Evolutionary conservation across 2,797 vertebrate genomes (phyloP).

Genomic region (Clamator glandarius): DNA sequence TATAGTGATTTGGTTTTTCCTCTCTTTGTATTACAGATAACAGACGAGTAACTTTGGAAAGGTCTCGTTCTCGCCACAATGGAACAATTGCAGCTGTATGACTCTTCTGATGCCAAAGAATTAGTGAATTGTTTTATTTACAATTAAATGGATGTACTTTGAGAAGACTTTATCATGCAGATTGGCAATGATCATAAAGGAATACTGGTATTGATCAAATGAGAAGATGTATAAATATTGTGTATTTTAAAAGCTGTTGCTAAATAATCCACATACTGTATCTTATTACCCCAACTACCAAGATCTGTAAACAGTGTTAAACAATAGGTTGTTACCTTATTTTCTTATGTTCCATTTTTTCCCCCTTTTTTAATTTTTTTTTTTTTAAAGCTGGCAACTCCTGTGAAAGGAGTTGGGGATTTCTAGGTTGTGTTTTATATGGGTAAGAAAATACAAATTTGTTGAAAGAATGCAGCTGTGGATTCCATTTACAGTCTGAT

Average conservation of each 20-base stretch:
- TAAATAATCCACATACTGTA: slow-evolving; percentile 58
- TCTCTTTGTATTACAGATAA: slow-evolving; percentile 88
- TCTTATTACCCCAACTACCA: slow-evolving; percentile 59
- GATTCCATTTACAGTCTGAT: slow-evolving; percentile 51
- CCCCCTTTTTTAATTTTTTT: background rate
- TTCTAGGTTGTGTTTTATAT: slow-evolving; percentile 58
- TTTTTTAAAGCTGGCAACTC: slow-evolving; percentile 22
- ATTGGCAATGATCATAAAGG: slow-evolving; percentile 51
- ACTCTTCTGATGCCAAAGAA: slow-evolving; percentile 89
- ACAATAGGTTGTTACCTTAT: slow-evolving; percentile 57
- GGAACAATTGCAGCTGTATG: slow-evolving; percentile 87
- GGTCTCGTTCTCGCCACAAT: slow-evolving; percentile 95
- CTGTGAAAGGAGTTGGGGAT: slow-evolving; percentile 31
- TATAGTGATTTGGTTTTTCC: slow-evolving; percentile 70
- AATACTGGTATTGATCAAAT: slow-evolving; percentile 52
- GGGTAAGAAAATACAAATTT: slow-evolving; percentile 11
- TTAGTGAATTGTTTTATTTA: slow-evolving; percentile 70
- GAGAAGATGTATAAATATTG: slow-evolving; percentile 33
- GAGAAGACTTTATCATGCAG: slow-evolving; percentile 42
- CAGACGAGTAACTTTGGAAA: slow-evolving; percentile 90
- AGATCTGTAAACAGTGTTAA: slow-evolving; percentile 74
- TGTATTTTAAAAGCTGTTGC: slow-evolving; percentile 57
- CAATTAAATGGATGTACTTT: slow-evolving; percentile 41
- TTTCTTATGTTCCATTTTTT: slow-evolving; percentile 32
- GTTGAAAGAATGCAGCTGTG: slow-evolving; percentile 34